Percentiles rank a stretch among this genome's conserved stretches.
Conservation (phyloP, 35 echinoderm and acorn worm species). For the Ptychodera flava region DNA sequence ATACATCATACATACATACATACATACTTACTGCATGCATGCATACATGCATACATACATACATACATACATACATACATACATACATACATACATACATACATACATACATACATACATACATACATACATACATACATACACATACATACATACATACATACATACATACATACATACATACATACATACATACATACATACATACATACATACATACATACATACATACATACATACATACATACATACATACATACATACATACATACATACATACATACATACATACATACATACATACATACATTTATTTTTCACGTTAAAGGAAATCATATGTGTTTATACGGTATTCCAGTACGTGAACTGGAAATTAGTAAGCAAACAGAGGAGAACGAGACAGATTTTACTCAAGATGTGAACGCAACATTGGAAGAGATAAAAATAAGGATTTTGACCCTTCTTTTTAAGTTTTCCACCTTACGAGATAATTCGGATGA, state of each 20-base stretch:
- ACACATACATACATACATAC: background rate
- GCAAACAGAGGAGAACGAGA: no score
- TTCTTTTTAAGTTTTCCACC: no score
- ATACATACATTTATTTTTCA: conserved; percentile 32
- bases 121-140: background rate
- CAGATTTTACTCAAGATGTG: no score
- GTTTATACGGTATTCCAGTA: no score
- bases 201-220: conserved; percentile 2
- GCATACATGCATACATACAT: background rate
- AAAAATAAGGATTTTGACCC: no score
- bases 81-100: background rate
- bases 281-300: conserved; percentile 33
- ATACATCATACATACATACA: no score
- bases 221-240: background rate
- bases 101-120: background rate
- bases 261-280: background rate
- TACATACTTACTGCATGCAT: no score
- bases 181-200: conserved; percentile 2
- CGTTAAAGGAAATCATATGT: no score
- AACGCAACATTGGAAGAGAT: no score
- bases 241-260: conserved; percentile 2
- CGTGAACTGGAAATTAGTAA: no score
- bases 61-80: background rate
- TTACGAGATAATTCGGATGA: no score
- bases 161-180: conserved; percentile 2